Base-by-base conservation (phyloP, 2,888 invertebrate species). In the Ptychoptera albimana region DNA sequence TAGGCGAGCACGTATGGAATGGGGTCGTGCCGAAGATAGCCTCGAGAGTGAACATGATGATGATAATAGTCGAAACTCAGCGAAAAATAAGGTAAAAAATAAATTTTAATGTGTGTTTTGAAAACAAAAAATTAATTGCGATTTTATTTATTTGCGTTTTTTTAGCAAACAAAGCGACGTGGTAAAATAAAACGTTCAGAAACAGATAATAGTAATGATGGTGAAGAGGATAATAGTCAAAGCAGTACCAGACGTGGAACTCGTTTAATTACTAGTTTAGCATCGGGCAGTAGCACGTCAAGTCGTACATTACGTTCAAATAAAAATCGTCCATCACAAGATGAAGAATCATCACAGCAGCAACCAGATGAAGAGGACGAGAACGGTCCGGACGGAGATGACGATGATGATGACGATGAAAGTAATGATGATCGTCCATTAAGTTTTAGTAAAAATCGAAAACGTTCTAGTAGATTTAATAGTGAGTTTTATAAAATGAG, bases 1-100 rank as follows among this genome's bases (percentile, higher is more conserved):
- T 8, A 59, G 59, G 45, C 56, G 59, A 31, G 63, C 63, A 10
- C 52, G 61, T 2, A 48, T 60, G 46, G 58, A 60, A 42, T 64
- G 64, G 64, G 60, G 57, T 12, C 58, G 58, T 2, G 58, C 45
- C 1, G 45, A 43, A 12, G 44, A 45, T 30, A 64, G 61, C 46
- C 59, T 58, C 40, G 55, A 62, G 7, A 63, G 63, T 37, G 57
- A 59, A 12, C 56, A 55, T 34, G 60, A 57, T 14, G 54, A 54
- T 13, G 52, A 38, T 38, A 29, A 14, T 9, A 11, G 11, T 11
- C 32, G n/a, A 7, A 32, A 32, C 9, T 32, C 32, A 32, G 9
- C 9, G 9, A 32, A n/a, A 32, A 32, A 32, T 8, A 9, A 32
- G 32, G 32, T 32, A 32, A 30, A 30, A 30, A 30, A 30, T 32